These are phyloP conservation scores for Acleris holmiana DNA, from an alignment of 2,888 invertebrate species.

Conservation along the genomic window DNA sequence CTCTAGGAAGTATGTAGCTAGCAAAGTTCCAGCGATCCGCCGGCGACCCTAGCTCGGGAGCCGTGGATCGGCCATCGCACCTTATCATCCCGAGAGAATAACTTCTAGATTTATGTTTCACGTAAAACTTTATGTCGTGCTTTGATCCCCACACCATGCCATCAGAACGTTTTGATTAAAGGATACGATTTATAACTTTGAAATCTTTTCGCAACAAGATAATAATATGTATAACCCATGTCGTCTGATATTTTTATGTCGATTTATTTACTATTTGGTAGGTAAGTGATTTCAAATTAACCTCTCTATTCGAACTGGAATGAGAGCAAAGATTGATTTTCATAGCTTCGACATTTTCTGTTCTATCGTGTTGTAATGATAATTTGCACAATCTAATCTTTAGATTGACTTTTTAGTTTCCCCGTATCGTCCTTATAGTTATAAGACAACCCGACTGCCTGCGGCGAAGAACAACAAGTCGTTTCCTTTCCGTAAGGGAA, in stretches of 20 bases:
- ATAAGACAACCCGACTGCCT: no score
- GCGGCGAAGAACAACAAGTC: no score
- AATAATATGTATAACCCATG: neutral
- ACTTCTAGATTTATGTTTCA: constrained; percentile 79
- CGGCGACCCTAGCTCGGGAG: constrained; percentile 25
- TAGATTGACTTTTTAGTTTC: no score
- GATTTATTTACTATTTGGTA: no score
- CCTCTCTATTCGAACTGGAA: no score
- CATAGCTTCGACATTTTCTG: no score
- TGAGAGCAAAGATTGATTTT: no score
- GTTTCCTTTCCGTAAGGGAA: no score
- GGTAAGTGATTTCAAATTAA: no score
- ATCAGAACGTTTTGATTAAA: constrained; percentile 48
- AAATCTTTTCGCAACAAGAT: neutral
- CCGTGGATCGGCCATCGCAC: constrained; percentile 47
- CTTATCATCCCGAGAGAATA: constrained; percentile 81
- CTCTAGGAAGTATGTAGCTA: constrained; percentile 16
- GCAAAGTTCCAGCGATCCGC: constrained; percentile 33
- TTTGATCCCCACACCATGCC: constrained; percentile 67
- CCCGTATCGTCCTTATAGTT: no score
- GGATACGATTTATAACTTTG: constrained; percentile 33
- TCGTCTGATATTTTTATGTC: neutral
- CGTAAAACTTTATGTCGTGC: constrained; percentile 80
- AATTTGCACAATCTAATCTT: no score
- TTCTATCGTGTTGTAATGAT: no score